phyloP scores from a whole-genome alignment of 2,888 invertebrate genomes.

The Drosophila cracens region DNA sequence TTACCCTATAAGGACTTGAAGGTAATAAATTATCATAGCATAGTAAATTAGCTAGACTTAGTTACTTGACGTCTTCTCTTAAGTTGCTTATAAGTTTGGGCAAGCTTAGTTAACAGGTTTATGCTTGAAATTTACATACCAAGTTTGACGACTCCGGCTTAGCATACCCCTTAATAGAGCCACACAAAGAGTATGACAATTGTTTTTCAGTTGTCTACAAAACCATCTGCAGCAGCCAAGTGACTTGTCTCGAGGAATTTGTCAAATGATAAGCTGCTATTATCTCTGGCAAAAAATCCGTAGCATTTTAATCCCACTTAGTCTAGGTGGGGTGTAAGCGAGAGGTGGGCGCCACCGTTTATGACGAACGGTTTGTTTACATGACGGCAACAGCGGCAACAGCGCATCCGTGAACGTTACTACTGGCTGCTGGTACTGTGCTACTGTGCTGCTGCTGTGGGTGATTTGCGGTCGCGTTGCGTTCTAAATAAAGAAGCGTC shows the following conservation, averaged over 20 bases:
- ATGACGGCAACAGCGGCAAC: conserved; percentile 15
- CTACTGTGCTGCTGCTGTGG: conserved; percentile 44
- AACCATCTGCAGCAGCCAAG: background rate
- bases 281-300: conserved; percentile 20
- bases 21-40: background rate
- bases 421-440: background rate
- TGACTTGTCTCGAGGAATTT: conserved; percentile 27
- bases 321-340: conserved; percentile 47
- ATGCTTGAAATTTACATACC: background rate
- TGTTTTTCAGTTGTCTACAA: conserved; percentile 19
- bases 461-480: conserved; percentile 63
- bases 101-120: background rate
- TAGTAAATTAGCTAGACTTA: background rate
- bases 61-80: background rate
- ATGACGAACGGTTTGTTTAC: conserved; percentile 71
- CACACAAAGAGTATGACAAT: conserved; percentile 4
- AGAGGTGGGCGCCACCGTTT: conserved; percentile 31
- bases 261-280: conserved; percentile 29
- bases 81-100: background rate
- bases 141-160: background rate
- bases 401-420: conserved; percentile 43
- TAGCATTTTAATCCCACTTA: conserved; percentile 64
- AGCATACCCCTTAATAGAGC: background rate
- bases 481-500: conserved; percentile 70
- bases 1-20: background rate